Base-by-base conservation (phyloP, 92 coral and sea anemone species). In the Bergia sp. region DNA sequence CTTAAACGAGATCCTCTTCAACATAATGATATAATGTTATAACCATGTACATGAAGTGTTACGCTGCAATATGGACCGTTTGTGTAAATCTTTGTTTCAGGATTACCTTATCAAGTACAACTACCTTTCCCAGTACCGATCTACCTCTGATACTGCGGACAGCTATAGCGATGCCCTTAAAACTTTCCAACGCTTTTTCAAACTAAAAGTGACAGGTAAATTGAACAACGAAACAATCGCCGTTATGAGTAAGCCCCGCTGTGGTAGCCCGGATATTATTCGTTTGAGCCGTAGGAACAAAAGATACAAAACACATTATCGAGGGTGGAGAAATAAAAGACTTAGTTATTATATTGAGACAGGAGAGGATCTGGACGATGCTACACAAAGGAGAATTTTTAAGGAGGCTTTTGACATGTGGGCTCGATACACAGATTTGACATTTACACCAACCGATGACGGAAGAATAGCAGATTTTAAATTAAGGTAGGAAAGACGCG, bases 361-460 rank as follows among this genome's bases (percentile, higher is more conserved):
- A 39, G 80, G 80, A 2, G 45, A 20, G 3, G 80, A 76, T 6
- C 2, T 76, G 55, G 80, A 76, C 50, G 80, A 76, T 5, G 55
- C 80, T 15, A 38, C 80, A n/a, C 80, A 76, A 55, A 38, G 80
- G 43, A 40, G 55, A 18, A 76, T 76, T 13, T 37, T 76, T 20
- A 38, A 41, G 15, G 44, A 76, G 12, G 80, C 80, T 10, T 76
- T 76, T 41, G 55, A 76, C 7, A 76, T 76, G 80, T 76, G 80
- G 80, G 6, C 50, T 15, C 80, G 55, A 39, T 41, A 76, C 80
- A 76, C 80, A 9, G 53, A 42, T 40, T 76, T 76, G 45, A 76
- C 53, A 11, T 76, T 76, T 23, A 42, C 45, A 76, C 80, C 80
- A 6, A 42, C 47, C 37, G 80, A 76, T 42, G 7, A 15, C 9